Conservation (phyloP, 2,797 vertebrate species). For the Notolabrus celidotus region DNA sequence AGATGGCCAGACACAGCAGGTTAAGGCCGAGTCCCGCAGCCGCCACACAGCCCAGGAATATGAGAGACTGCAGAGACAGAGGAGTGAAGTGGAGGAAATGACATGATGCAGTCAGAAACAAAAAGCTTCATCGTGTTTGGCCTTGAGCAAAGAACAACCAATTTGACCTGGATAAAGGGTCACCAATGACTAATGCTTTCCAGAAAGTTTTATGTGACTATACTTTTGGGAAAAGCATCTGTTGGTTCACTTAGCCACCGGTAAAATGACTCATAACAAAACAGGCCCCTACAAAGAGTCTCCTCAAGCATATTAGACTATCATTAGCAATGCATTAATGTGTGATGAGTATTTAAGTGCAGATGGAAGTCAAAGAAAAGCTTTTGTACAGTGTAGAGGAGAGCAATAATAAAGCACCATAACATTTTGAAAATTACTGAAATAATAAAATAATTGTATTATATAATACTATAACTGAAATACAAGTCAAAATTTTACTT, state of each 20-base stretch:
- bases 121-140: neutral
- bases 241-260: neutral
- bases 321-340: neutral
- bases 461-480: too few relatives aligned
- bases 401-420: too few relatives aligned
- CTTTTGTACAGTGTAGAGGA: too few relatives aligned
- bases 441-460: too few relatives aligned
- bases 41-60: slow-evolving; percentile 91
- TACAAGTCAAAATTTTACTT: too few relatives aligned
- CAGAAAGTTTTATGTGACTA: neutral
- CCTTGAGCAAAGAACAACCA: neutral
- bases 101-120: slow-evolving; percentile 5
- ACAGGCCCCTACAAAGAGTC: too few relatives aligned
- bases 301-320: neutral
- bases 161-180: neutral
- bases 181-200: neutral
- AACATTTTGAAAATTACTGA: too few relatives aligned
- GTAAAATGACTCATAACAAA: neutral
- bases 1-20: slow-evolving; percentile 88
- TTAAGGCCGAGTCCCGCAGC: slow-evolving; percentile 92
- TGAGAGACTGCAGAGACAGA: slow-evolving; percentile 85
- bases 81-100: too few relatives aligned
- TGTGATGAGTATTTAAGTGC: neutral
- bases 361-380: neutral
- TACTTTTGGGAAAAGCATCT: neutral